These are phyloP conservation scores for Pygocentrus nattereri DNA, from an alignment of 2,797 vertebrate species.

Conservation along the genomic window DNA sequence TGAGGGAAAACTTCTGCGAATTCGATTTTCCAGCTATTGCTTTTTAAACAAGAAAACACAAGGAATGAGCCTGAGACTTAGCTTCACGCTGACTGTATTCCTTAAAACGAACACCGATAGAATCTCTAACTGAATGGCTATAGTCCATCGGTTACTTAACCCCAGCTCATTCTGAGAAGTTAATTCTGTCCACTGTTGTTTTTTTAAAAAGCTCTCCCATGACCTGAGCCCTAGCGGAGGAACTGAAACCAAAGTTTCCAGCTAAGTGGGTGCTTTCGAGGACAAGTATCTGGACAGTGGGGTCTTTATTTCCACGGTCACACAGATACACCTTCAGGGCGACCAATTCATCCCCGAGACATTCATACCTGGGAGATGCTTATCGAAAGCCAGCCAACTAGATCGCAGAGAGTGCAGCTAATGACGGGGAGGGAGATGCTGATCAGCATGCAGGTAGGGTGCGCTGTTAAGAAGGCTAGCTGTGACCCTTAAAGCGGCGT, in stretches of 20 bases:
- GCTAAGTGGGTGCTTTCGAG: constrained; percentile 32
- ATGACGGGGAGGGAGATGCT: constrained; percentile 24
- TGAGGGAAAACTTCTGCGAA: not conserved
- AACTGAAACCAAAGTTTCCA: constrained; percentile 11
- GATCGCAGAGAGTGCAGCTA: not conserved
- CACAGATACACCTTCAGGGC: constrained; percentile 46
- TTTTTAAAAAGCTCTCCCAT: constrained; percentile 9
- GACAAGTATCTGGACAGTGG: constrained; percentile 26
- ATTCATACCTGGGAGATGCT: constrained; percentile 48
- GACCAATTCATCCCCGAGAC: constrained; percentile 28
- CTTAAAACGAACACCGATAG: not conserved
- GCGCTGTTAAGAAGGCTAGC: not conserved
- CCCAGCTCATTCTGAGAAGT: constrained; percentile 7
- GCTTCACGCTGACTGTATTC: not conserved
- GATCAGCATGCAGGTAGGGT: constrained; percentile 9
- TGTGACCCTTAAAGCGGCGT: not conserved
- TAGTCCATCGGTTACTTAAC: not conserved
- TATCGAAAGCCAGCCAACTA: constrained; percentile 40
- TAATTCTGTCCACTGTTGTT: constrained; percentile 20
- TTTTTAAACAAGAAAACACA: not conserved
- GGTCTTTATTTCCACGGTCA: constrained; percentile 70
- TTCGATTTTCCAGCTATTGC: not conserved
- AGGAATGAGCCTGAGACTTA: not conserved
- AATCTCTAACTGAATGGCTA: not conserved
- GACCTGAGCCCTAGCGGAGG: not conserved